Conservation (phyloP, 2,888 invertebrate genomes). For the Graphium colonna region DNA sequence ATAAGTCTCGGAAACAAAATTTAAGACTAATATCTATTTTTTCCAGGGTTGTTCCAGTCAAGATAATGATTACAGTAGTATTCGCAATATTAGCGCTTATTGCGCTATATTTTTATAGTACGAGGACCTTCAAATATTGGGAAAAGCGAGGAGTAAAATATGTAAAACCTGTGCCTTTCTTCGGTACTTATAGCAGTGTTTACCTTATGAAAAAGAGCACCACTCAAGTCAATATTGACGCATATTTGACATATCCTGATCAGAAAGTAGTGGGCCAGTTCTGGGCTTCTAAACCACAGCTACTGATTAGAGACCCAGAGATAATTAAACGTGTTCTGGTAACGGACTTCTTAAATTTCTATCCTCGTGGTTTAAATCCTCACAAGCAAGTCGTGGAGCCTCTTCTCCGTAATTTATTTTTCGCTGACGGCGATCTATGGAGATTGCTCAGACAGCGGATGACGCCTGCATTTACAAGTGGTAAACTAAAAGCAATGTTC, state of each 20-base stretch:
- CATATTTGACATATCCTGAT: conserved; percentile 34
- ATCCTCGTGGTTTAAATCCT: conserved; percentile 44
- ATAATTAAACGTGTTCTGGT: conserved; percentile 46
- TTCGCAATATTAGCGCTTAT: not conserved
- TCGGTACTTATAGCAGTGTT: conserved; percentile 25
- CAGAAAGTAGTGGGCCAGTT: conserved; percentile 45
- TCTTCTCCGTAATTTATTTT: conserved; percentile 50
- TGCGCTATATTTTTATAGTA: not conserved
- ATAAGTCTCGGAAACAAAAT: too few species aligned
- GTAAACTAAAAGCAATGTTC: too few species aligned
- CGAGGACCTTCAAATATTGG: conserved; percentile 27
- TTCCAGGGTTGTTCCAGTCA: not conserved
- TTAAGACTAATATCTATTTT: too few species aligned
- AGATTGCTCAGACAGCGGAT: conserved; percentile 49
- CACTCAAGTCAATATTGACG: conserved; percentile 22
- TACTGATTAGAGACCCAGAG: conserved; percentile 52
- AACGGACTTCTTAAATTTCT: conserved; percentile 50
- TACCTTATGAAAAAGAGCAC: conserved; percentile 24
- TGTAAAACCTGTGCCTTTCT: conserved; percentile 25
- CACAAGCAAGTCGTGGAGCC: conserved; percentile 45
- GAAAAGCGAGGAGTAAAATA: conserved; percentile 25
- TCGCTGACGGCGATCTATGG: conserved; percentile 56
- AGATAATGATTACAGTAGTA: not conserved
- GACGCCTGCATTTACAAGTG: too few species aligned
- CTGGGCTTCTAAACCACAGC: conserved; percentile 16